Base-by-base conservation (phyloP, 1,140 invertebrate species). In the Oncopodura yosiiana region DNA sequence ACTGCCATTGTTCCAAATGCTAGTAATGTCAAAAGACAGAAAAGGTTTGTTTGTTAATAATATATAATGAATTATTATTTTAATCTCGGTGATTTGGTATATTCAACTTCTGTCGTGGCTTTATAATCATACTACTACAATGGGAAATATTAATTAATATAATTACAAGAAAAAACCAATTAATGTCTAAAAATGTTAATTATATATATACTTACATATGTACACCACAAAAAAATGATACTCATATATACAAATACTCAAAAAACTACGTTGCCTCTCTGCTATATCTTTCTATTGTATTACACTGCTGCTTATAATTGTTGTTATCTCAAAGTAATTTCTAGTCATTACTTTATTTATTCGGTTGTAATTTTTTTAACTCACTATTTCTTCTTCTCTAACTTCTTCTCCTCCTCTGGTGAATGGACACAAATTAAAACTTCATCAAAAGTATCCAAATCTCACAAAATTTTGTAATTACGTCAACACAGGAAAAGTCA, bases 1-100 rank as follows among this genome's bases (percentile, higher is more conserved):
- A 58, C 50, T 36, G 60, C 56, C 41, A 58, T 62, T 30, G 52
- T 62, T 42, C 60, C 60, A 16, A 30, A 58, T 50, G 60, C 56
- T 26, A n/a, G n/a, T n/a, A n/a, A n/a, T n/a, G n/a, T n/a, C n/a
- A 58, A 53, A 32, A 37, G 29, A 16, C 36, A 48, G 11, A 62
- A 62, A 39, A 61, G 59, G 59, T 61, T 53, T 37, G 37, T 19
- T 41, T 19, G 5, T 41, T 8, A 41, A 8, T 6, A 6, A 6
- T 9, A 45, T 8, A 3, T 45, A 14, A 36, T 11, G 34, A 29
- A 9, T 32, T 6, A 26, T 30, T 8, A 41, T 19, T 24, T 19
- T 24, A 39, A 9, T 42, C 5, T 41, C n/a, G 9, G 16, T 19
- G 8, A 8, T 16, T 19, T 16, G 14, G 14, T 9, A 34, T 9